phyloP scores from a whole-genome alignment of 2,797 vertebrate species.

The Kryptolebias ocellatus region DNA sequence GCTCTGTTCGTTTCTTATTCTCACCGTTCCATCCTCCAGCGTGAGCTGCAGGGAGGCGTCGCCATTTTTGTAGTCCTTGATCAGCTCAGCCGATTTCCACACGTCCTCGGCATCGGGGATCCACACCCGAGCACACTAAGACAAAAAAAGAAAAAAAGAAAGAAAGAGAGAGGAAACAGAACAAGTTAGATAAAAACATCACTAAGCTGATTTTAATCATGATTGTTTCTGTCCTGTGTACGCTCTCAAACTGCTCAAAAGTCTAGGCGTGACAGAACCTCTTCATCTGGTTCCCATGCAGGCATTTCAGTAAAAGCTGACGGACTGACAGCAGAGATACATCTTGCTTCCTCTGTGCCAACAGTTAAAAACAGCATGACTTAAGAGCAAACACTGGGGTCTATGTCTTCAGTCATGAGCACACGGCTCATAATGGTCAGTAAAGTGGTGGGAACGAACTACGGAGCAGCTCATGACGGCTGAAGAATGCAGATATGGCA shows the following conservation, averaged over 20 bases:
- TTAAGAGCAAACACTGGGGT: conserved; percentile 35
- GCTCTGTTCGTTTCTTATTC: not conserved
- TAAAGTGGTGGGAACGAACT: conserved; percentile 34
- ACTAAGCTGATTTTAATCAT: not conserved
- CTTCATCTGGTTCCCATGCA: not conserved
- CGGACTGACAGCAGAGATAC: not conserved
- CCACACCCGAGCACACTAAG: conserved; percentile 95
- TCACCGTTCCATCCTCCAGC: conserved; percentile 93
- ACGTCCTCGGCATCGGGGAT: conserved; percentile 96
- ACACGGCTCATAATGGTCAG: conserved; percentile 24
- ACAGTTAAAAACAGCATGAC: conserved; percentile 10
- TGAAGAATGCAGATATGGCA: conserved; percentile 20
- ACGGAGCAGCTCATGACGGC: conserved; percentile 10
- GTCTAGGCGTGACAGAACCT: too few relatives aligned
- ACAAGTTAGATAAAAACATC: not conserved
- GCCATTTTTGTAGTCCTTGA: conserved; percentile 92
- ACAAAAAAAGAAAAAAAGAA: conserved; percentile 34
- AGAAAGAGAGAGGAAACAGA: conserved; percentile 18
- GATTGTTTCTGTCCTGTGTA: too few relatives aligned
- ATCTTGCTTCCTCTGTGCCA: not conserved
- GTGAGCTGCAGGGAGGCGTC: conserved; percentile 88
- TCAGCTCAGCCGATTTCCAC: conserved; percentile 96
- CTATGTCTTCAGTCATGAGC: conserved; percentile 48
- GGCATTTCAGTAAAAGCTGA: not conserved
- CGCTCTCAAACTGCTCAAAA: not conserved